A percentile compares a stretch with the other conserved stretches of the same genome.
phyloP scores from a whole-genome alignment of 1,140 invertebrate species.

The Lasioglossum baleicum region DNA sequence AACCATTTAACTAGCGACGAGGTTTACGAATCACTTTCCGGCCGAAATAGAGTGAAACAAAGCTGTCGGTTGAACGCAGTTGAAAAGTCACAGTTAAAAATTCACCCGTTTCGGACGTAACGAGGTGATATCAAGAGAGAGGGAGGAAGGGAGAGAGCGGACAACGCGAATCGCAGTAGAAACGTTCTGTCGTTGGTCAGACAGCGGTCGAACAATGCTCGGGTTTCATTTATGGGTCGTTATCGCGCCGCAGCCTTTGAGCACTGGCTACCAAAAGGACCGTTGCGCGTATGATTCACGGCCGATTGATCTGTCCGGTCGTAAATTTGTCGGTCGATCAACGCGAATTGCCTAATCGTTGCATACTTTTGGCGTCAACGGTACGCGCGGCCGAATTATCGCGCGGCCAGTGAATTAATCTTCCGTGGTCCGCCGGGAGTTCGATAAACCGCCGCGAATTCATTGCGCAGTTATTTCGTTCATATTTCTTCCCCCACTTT shows the following conservation, averaged over 20 bases:
- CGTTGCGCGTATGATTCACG: slow-evolving; percentile 42
- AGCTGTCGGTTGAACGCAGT: too few relatives aligned
- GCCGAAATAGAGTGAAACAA: too few relatives aligned
- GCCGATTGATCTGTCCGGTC: slow-evolving; percentile 35
- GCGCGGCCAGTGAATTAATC: slow-evolving; percentile 28
- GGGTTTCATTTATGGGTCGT: slow-evolving; percentile 20
- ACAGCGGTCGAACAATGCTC: background rate
- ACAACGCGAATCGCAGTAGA: background rate
- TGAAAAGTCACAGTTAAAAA: too few relatives aligned
- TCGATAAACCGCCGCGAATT: slow-evolving; percentile 44
- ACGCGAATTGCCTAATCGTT: slow-evolving; percentile 17
- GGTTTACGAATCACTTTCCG: too few relatives aligned
- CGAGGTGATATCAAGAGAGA: too few relatives aligned
- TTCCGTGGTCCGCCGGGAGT: background rate
- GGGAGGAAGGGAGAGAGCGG: too few relatives aligned
- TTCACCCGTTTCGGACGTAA: too few relatives aligned
- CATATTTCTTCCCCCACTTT: background rate
- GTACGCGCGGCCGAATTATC: slow-evolving; percentile 40
- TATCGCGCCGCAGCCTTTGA: slow-evolving; percentile 11
- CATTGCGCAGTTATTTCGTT: slow-evolving; percentile 34
- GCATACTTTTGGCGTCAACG: slow-evolving; percentile 24
- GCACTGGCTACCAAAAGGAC: too few relatives aligned
- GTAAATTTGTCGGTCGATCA: slow-evolving; percentile 33
- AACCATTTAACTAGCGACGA: too few relatives aligned
- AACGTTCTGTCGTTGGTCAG: slow-evolving; percentile 1